Evolutionary conservation across 2,113 vertebrate species (phyloP).

Genomic region (Psammodynastes pulverulentus): DNA sequence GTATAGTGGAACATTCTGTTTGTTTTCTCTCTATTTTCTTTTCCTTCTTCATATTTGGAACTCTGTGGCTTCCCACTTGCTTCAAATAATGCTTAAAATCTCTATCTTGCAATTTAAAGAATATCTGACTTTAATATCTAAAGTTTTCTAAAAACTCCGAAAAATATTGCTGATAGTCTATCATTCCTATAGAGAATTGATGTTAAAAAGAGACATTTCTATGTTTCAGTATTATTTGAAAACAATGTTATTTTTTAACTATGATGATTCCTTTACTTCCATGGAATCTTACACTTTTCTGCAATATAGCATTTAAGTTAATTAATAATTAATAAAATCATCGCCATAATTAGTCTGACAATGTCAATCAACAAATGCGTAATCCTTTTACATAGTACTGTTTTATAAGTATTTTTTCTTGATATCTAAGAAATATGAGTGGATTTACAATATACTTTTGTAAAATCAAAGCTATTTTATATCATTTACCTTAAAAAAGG

Average conservation of each 20-base stretch:
- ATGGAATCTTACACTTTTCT: background rate
- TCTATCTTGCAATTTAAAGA: background rate
- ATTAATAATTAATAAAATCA: background rate
- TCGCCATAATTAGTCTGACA: background rate
- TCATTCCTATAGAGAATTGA: background rate
- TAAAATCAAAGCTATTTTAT: background rate
- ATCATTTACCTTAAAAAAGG: background rate
- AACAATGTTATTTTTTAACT: background rate
- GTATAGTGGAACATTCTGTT: background rate
- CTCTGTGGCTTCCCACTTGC: background rate
- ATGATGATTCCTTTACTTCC: background rate
- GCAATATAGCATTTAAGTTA: background rate
- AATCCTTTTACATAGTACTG: background rate
- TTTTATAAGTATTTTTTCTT: background rate
- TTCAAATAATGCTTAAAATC: background rate
- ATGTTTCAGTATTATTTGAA: background rate
- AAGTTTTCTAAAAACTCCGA: background rate
- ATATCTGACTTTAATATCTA: background rate
- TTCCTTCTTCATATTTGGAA: background rate
- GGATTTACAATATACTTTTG: background rate
- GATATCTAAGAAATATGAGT: rapidly evolving
- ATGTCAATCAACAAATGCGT: background rate
- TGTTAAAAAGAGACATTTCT: background rate
- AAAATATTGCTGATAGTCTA: background rate
- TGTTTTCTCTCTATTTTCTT: background rate